phyloP scores from a whole-genome alignment of 2,113 vertebrate genomes.

The Pachyramphus minor region DNA sequence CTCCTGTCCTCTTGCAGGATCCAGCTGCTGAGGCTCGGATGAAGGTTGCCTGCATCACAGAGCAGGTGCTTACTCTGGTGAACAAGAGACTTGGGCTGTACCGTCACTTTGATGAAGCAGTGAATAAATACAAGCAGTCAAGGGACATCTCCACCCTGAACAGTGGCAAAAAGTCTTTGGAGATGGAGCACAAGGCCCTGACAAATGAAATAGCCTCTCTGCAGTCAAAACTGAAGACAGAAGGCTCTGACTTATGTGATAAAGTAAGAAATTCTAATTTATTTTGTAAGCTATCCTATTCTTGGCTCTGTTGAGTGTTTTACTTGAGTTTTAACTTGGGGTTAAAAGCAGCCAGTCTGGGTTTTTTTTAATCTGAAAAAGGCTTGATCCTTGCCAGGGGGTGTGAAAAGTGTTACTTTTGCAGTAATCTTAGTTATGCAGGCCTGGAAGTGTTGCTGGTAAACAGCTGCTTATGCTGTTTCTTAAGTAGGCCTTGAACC shows the following conservation, averaged over 20 bases:
- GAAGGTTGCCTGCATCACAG: constrained; percentile 98
- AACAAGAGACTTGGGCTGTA: constrained; percentile 95
- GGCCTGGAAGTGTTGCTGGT: not conserved
- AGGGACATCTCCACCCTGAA: constrained; percentile 90
- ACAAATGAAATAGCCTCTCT: constrained; percentile 87
- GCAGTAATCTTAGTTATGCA: not conserved
- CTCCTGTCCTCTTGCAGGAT: constrained; percentile 75
- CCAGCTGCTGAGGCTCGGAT: constrained; percentile 96
- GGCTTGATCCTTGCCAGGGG: not conserved
- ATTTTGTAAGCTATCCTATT: not conserved
- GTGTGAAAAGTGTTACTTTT: not conserved
- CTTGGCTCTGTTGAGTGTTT: not conserved
- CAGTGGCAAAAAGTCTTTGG: constrained; percentile 88
- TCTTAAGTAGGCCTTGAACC: not conserved
- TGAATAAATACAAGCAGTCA: constrained; percentile 96
- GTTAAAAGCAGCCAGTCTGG: not conserved
- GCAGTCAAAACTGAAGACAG: constrained; percentile 90
- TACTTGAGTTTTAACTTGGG: not conserved
- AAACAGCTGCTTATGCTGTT: not conserved
- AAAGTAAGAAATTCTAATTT: constrained; percentile 76
- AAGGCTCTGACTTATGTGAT: constrained; percentile 93
- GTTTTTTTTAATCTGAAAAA: not conserved
- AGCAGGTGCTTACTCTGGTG: constrained; percentile 94
- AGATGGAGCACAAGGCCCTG: constrained; percentile 88
- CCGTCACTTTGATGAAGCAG: constrained; percentile 93